Conservation (phyloP, 2,113 vertebrate species). For the Cyprinus carpio region DNA sequence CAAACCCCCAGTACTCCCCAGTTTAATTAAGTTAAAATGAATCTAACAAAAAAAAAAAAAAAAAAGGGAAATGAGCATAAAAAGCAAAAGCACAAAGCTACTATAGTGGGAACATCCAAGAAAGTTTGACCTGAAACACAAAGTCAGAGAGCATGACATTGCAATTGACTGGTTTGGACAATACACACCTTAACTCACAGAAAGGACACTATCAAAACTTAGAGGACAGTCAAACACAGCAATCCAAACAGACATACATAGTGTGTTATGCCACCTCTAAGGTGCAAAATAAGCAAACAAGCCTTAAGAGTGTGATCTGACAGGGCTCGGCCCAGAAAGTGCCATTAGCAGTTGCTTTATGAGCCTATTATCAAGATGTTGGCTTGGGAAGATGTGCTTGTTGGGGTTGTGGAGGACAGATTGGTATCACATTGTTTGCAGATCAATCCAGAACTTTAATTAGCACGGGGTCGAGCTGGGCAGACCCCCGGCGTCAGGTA, state of each 20-base stretch:
- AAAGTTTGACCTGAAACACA: conserved; percentile 39
- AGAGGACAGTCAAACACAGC: conserved; percentile 12
- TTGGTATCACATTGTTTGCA: conserved; percentile 77
- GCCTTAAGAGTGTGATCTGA: conserved; percentile 8
- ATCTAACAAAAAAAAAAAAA: background rate
- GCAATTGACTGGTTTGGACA: conserved; percentile 19
- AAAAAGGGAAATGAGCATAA: background rate
- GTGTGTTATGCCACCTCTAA: conserved; percentile 17
- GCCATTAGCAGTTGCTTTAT: conserved; percentile 69
- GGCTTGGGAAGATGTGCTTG: conserved; percentile 65
- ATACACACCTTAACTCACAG: conserved; percentile 5
- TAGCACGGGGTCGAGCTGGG: conserved; percentile 72
- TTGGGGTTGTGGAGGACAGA: conserved; percentile 78
- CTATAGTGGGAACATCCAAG: background rate
- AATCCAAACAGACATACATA: background rate
- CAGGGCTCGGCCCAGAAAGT: conserved; percentile 40
- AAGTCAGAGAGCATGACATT: conserved; percentile 2
- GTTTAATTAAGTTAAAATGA: background rate
- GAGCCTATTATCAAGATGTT: conserved; percentile 72
- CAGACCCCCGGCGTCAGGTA: conserved; percentile 70
- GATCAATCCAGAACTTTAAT: conserved; percentile 84
- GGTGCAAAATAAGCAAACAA: conserved; percentile 40
- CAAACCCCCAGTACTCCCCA: too few species aligned
- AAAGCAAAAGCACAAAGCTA: background rate
- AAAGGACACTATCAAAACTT: conserved; percentile 6